Evolutionary conservation across 2,113 vertebrate genomes (phyloP).

Genomic region (Eidolon helvum): DNA sequence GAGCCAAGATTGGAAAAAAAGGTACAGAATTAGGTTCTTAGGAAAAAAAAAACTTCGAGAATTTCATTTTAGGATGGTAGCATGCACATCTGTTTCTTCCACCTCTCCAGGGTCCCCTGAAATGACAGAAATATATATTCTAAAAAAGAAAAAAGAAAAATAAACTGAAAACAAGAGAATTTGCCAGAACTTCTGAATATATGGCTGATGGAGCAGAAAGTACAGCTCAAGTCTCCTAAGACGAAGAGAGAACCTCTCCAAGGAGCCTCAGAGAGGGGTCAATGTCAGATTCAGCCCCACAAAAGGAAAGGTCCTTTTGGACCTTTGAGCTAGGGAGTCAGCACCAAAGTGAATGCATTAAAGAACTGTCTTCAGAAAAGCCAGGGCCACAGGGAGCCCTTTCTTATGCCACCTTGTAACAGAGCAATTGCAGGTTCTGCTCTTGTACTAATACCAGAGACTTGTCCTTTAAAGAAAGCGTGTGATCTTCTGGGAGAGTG

Average conservation of each 20-base stretch:
- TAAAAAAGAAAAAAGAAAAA: neutral
- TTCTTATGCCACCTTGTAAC: neutral
- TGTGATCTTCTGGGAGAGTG: neutral
- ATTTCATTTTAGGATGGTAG: neutral
- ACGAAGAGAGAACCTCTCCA: neutral
- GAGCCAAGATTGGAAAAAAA: constrained; percentile 24
- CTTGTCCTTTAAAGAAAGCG: neutral
- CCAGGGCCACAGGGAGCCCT: neutral
- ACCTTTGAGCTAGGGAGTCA: neutral
- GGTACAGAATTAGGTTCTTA: constrained; percentile 22
- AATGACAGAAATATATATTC: neutral
- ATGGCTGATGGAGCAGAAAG: neutral
- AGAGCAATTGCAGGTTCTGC: neutral
- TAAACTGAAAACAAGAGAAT: neutral
- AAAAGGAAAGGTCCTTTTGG: neutral
- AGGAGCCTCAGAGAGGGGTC: neutral
- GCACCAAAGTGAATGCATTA: neutral
- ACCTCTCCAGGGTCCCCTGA: neutral
- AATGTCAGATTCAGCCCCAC: neutral
- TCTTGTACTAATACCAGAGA: neutral
- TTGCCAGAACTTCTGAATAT: neutral
- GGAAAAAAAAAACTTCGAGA: neutral
- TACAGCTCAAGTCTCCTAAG: neutral
- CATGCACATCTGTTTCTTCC: neutral
- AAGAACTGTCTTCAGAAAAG: neutral